phyloP scores from a whole-genome alignment of 2,888 invertebrate species.

The Ennomos quercinarius region DNA sequence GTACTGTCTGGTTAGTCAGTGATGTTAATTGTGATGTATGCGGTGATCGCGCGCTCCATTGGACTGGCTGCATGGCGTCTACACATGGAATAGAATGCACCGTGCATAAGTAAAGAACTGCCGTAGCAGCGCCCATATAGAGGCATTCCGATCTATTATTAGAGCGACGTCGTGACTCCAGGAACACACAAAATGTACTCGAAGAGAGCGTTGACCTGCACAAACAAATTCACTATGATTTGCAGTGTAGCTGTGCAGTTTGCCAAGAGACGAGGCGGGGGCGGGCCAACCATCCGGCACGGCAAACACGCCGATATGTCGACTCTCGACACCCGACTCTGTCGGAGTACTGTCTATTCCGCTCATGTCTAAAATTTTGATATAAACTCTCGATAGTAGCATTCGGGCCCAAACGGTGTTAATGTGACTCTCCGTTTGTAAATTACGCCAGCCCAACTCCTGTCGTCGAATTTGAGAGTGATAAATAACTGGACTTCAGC shows the following conservation, averaged over 20 bases:
- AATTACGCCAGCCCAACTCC: slow-evolving; percentile 62
- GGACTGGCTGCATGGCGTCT: slow-evolving; percentile 52
- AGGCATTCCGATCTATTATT: slow-evolving; percentile 83
- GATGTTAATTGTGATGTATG: slow-evolving; percentile 55
- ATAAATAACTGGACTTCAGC: slow-evolving; percentile 67
- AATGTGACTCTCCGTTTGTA: slow-evolving; percentile 58
- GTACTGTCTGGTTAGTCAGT: slow-evolving; percentile 53
- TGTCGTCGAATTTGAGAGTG: slow-evolving; percentile 64
- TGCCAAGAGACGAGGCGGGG: slow-evolving; percentile 79
- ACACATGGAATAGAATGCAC: slow-evolving; percentile 58
- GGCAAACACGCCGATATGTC: slow-evolving; percentile 71
- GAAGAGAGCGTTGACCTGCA: slow-evolving; percentile 80
- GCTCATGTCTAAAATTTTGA: slow-evolving; percentile 50
- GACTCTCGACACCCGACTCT: slow-evolving; percentile 68
- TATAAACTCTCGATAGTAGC: slow-evolving; percentile 54
- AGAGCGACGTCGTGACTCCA: slow-evolving; percentile 79
- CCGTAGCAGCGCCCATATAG: slow-evolving; percentile 73
- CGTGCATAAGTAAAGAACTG: slow-evolving; percentile 64
- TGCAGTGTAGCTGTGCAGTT: slow-evolving; percentile 79
- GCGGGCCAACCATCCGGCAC: slow-evolving; percentile 75
- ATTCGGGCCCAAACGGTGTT: slow-evolving; percentile 48
- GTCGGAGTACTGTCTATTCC: slow-evolving; percentile 57
- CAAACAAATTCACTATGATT: slow-evolving; percentile 82
- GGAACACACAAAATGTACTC: slow-evolving; percentile 81
- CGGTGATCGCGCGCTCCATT: slow-evolving; percentile 55